Evolutionary conservation across 2,113 vertebrate species (phyloP).

Genomic region (Nothoprocta pentlandii): DNA sequence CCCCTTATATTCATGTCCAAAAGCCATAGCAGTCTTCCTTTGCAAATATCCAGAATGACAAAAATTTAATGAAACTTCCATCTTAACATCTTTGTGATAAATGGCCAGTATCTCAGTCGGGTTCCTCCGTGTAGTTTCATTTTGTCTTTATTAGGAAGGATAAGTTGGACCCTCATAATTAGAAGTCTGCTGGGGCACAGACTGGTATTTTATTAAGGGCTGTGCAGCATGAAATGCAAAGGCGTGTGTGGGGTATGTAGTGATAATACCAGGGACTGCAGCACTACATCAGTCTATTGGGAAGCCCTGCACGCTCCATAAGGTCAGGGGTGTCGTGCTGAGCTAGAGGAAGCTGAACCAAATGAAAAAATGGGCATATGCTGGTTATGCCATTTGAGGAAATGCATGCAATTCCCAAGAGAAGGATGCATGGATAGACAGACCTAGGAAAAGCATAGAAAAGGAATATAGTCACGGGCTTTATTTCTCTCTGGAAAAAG

Average conservation of each 20-base stretch:
- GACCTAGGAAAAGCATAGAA: neutral
- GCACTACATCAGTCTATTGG: neutral
- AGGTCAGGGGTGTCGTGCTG: neutral
- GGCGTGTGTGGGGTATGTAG: neutral
- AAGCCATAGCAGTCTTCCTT: neutral
- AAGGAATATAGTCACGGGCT: neutral
- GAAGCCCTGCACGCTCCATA: neutral
- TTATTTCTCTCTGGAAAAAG: neutral
- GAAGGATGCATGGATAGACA: neutral
- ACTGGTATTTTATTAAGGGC: neutral
- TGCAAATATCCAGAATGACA: neutral
- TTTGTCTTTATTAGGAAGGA: neutral
- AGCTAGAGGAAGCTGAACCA: neutral
- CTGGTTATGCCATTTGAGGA: neutral
- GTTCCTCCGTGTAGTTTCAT: neutral
- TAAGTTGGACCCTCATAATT: neutral
- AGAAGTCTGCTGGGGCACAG: neutral
- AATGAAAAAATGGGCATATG: neutral
- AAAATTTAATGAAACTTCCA: conserved; percentile 1
- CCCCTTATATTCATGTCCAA: neutral
- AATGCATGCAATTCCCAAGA: neutral
- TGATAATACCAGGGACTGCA: neutral
- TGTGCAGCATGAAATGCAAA: neutral
- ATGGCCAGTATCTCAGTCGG: neutral
- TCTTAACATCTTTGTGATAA: conserved; percentile 44